Base-by-base conservation (phyloP, 2,888 invertebrate species). In the Amblyjoppa fuscipennis region DNA sequence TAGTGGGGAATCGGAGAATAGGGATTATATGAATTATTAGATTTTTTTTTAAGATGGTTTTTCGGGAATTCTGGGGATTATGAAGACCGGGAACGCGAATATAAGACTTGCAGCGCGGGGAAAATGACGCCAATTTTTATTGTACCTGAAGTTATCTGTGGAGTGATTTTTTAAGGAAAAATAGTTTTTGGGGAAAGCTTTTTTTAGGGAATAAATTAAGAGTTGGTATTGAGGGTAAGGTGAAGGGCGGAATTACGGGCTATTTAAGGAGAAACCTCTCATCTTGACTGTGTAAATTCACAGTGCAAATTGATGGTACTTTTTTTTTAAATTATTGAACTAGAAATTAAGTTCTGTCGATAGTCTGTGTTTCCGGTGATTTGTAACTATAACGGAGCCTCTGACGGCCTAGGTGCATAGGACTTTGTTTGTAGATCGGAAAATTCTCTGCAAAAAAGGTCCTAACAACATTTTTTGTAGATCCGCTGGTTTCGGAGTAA, bases 21-120 rank as follows among this genome's bases (percentile, higher is more conserved):
- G 31, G 28, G 59, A 34, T 78, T 78, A 31, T 38, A 70, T 51
- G 28, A 73, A 74, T 78, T 83, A 74, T 73, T 45, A 20, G 53
- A 38, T 59, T 76, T 59, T 53, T 20, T 7, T 3, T 53, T n/a
- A 34, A n/a, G 9, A 68, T 81, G 16, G 49, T 73, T 75, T 28
- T 16, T 31, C 4, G 5, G 28, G 11, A 61, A 31, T 5, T 25
- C 20, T 0, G 11, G 3, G 20, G 25, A 11, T 56, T 25, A 11
- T 25, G 56, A 16, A 3, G 13, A 28, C 31, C 3, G 3, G 31
- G 5, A 61, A 31, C 11, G 9, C 25, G 25, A 31, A 61, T 9
- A 20, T 20, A n/a, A n/a, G 56, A n/a, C 25, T 25, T 11, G 56
- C 11, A 4, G 25, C 1, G 25, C 11, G 25, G 13, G 7, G 56